These are phyloP conservation scores for Pipistrellus nathusii DNA, from an alignment of 2,797 vertebrate species.

Conservation along the genomic window DNA sequence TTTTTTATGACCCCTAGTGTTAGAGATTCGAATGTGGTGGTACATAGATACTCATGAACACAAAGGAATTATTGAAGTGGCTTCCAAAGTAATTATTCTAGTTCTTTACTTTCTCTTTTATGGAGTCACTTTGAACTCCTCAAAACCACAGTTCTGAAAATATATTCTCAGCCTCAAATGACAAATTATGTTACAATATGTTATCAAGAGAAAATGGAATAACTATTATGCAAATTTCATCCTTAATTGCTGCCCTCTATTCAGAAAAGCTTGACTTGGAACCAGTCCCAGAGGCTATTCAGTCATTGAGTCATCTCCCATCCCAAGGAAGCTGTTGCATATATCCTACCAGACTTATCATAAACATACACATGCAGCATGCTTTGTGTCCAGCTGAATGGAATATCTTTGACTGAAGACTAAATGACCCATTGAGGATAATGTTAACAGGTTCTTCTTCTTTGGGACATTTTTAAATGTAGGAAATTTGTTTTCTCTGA, in stretches of 20 bases:
- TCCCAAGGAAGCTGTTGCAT: neutral
- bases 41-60: neutral
- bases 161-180: constrained; percentile 2
- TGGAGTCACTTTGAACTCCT: neutral
- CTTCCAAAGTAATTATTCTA: neutral
- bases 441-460: neutral
- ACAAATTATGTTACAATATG: constrained; percentile 63
- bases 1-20: neutral
- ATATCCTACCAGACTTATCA: neutral
- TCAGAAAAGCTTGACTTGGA: constrained; percentile 51
- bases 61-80: neutral
- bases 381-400: neutral
- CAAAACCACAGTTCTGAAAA: neutral
- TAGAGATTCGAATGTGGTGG: neutral
- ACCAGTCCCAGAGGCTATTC: neutral
- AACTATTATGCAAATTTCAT: constrained; percentile 32
- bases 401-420: neutral
- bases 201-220: constrained; percentile 42
- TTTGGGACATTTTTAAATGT: neutral
- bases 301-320: neutral
- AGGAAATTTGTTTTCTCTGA: neutral
- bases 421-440: neutral
- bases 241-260: constrained; percentile 25
- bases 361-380: fast-evolving
- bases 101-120: neutral